Evolutionary conservation across 2,113 vertebrate genomes (phyloP).

Genomic region (Tachysurus fulvidraco): DNA sequence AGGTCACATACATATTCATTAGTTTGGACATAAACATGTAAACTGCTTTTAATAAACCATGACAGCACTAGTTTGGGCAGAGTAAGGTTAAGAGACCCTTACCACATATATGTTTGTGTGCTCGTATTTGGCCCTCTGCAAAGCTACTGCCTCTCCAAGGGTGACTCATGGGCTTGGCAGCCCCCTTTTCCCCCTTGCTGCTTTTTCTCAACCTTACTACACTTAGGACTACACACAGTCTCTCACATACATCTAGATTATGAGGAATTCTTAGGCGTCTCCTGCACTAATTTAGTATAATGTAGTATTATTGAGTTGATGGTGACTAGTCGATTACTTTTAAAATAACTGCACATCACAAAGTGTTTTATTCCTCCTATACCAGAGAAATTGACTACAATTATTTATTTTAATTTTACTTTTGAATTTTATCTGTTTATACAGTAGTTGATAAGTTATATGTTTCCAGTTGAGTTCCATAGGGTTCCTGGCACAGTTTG

Average conservation of each 20-base stretch:
- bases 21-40: constrained; percentile 95
- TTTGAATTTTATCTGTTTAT: not conserved
- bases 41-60: constrained; percentile 95
- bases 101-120: constrained; percentile 47
- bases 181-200: constrained; percentile 14
- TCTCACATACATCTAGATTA: not conserved
- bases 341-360: not conserved
- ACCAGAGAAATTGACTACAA: not conserved
- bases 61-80: constrained; percentile 89
- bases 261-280: not conserved
- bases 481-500: not conserved
- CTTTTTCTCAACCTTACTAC: constrained; percentile 1
- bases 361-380: not conserved
- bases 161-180: constrained; percentile 30
- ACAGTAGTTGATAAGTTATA: not conserved
- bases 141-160: constrained; percentile 29
- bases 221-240: not conserved
- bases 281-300: not conserved
- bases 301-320: not conserved
- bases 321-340: not conserved
- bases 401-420: not conserved
- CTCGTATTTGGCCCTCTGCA: not conserved
- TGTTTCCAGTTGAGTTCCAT: not conserved
- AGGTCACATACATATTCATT: constrained; percentile 99
- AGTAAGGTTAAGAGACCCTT: constrained; percentile 61